phyloP scores from a whole-genome alignment of 1,140 invertebrate species.

The Bacillus rossius region DNA sequence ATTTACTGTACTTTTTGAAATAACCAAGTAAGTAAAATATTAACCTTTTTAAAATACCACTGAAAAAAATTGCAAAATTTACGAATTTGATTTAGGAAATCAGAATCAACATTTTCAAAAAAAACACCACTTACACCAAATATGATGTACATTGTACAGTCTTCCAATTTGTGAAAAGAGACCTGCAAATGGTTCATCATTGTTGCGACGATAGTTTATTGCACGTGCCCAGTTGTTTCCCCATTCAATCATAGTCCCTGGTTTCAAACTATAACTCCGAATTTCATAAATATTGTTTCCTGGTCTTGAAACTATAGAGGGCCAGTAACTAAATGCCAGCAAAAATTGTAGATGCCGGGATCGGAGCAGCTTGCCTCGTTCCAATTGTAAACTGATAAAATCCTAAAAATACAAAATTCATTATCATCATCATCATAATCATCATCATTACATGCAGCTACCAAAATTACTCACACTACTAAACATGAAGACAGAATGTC shows the following conservation, averaged over 20 bases:
- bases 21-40: too few species aligned
- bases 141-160: constrained; percentile 95
- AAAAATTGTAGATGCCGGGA: constrained; percentile 90
- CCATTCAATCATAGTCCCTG: constrained; percentile 98
- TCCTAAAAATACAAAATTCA: constrained; percentile 51
- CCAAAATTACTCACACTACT: too few species aligned
- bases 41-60: too few species aligned
- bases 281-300: constrained; percentile 91
- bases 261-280: constrained; percentile 82
- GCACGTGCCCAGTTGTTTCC: constrained; percentile 98
- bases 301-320: constrained; percentile 62
- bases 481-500: too few species aligned
- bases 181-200: constrained; percentile 91
- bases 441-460: too few species aligned
- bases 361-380: constrained; percentile 77
- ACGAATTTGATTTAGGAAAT: background rate
- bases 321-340: constrained; percentile 87
- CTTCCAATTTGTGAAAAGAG: constrained; percentile 96
- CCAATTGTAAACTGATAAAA: constrained; percentile 69
- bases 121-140: constrained; percentile 80
- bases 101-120: background rate
- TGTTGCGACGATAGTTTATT: constrained; percentile 83
- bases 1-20: too few species aligned
- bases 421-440: background rate
- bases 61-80: too few species aligned